phyloP scores from a whole-genome alignment of 1,140 invertebrate species.

The Drosophila sproati region DNA sequence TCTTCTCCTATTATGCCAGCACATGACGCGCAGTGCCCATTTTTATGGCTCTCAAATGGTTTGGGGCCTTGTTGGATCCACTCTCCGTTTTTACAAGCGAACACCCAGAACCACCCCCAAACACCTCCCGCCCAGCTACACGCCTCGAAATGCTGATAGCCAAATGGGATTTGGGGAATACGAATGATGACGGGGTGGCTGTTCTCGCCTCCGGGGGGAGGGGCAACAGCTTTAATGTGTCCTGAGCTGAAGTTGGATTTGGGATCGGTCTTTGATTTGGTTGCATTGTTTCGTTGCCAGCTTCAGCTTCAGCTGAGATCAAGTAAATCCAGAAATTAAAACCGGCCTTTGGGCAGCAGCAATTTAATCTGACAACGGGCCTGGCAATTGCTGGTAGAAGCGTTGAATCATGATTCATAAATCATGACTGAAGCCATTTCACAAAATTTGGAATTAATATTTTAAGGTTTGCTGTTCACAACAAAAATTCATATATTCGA shows the following conservation, averaged over 20 bases:
- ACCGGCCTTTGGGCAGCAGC: background rate
- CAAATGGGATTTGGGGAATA: conserved; percentile 78
- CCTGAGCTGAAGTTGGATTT: conserved; percentile 52
- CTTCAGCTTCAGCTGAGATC: background rate
- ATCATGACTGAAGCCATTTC: conserved; percentile 25
- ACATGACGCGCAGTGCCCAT: conserved; percentile 32
- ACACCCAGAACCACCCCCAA: background rate
- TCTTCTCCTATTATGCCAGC: background rate
- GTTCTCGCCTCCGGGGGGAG: background rate
- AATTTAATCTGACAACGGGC: background rate
- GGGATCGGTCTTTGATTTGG: conserved; percentile 63
- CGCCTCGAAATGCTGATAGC: conserved; percentile 61
- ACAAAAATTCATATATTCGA: conserved; percentile 18
- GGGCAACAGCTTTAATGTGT: conserved; percentile 65
- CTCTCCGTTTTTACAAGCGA: conserved; percentile 47
- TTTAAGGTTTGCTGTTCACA: conserved; percentile 15
- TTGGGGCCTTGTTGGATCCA: conserved; percentile 16
- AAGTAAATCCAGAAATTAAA: conserved; percentile 12
- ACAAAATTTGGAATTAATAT: conserved; percentile 27
- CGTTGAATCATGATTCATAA: background rate
- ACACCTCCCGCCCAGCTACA: background rate
- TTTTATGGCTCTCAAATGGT: conserved; percentile 71
- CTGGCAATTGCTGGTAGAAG: background rate
- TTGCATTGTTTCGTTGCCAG: conserved; percentile 32
- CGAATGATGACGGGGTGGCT: conserved; percentile 21